Percentiles rank a stretch among this genome's conserved stretches.
Conservation (phyloP, 2,113 vertebrate genomes). For the Catharus fuscescens region DNA sequence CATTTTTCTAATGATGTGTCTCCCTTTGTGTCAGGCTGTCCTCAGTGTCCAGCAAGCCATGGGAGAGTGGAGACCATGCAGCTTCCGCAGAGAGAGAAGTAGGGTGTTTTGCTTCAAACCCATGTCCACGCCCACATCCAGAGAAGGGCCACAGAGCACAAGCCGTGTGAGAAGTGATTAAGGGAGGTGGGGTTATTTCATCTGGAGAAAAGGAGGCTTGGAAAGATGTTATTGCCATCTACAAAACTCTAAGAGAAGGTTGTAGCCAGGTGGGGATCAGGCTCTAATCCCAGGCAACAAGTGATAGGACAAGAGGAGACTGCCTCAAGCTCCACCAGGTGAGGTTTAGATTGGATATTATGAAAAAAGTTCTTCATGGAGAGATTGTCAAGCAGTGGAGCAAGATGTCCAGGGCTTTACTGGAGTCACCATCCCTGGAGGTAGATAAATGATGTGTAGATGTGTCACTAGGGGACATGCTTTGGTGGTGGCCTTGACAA, state of each 20-base stretch:
- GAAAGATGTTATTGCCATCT: not conserved
- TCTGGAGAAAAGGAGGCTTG: not conserved
- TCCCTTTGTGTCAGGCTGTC: not conserved
- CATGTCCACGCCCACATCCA: accelerated
- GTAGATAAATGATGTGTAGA: not conserved
- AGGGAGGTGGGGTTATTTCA: not conserved
- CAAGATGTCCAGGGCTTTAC: not conserved
- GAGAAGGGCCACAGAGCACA: not conserved
- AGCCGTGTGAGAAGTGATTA: not conserved
- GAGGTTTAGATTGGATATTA: not conserved
- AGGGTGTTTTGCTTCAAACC: not conserved
- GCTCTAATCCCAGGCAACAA: not conserved
- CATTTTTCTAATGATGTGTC: not conserved
- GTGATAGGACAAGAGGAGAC: not conserved
- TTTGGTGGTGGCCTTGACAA: not conserved
- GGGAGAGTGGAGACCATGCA: not conserved
- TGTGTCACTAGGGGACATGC: accelerated
- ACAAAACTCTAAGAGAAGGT: not conserved
- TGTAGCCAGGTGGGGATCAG: not conserved
- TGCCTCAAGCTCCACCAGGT: not conserved
- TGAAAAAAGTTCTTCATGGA: not conserved
- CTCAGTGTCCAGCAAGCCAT: not conserved
- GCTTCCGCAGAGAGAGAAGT: not conserved
- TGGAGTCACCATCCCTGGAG: not conserved
- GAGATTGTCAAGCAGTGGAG: not conserved